Conservation (phyloP, 2,113 vertebrate species). For the Cyprinodon brontotheroides region DNA sequence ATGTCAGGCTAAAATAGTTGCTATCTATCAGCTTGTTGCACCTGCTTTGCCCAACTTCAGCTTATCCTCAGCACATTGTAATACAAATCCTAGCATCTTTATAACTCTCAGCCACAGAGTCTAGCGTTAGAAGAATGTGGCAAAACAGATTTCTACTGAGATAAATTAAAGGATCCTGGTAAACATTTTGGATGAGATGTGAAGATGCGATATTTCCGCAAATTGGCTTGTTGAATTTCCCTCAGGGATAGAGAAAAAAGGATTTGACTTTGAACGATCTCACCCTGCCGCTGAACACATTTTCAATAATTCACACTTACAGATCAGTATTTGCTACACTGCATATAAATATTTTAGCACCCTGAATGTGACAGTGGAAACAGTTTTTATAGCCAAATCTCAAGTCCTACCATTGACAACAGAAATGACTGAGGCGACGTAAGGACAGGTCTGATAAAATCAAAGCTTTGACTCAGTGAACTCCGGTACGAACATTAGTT, state of each 20-base stretch:
- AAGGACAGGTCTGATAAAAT: conserved; percentile 13
- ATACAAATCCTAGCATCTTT: conserved; percentile 68
- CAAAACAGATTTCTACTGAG: conserved; percentile 57
- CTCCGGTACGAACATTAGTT: conserved; percentile 16
- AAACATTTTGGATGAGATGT: conserved; percentile 69
- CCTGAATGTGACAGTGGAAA: conserved; percentile 32
- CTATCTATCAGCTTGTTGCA: conserved; percentile 44
- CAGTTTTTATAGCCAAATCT: conserved; percentile 31
- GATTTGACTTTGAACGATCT: conserved; percentile 70
- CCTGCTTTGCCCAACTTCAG: conserved; percentile 58
- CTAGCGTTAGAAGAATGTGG: conserved; percentile 50
- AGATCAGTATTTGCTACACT: conserved; percentile 68
- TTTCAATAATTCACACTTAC: conserved; percentile 75
- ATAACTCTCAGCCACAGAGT: conserved; percentile 56
- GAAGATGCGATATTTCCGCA: conserved; percentile 45
- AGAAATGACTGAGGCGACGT: conserved; percentile 1
- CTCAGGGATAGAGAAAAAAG: conserved; percentile 25
- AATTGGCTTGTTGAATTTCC: conserved; percentile 56
- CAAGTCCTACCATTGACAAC: not conserved
- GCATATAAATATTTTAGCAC: conserved; percentile 66
- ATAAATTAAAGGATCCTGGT: conserved; percentile 71
- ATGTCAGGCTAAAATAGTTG: conserved; percentile 39
- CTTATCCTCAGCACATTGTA: conserved; percentile 67
- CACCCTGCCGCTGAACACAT: conserved; percentile 56
- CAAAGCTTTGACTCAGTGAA: conserved; percentile 21